Evolutionary conservation across 2,797 vertebrate genomes (phyloP), one percentile per base, ranked within the genome.

Genomic region (Leptodactylus fallax): DNA sequence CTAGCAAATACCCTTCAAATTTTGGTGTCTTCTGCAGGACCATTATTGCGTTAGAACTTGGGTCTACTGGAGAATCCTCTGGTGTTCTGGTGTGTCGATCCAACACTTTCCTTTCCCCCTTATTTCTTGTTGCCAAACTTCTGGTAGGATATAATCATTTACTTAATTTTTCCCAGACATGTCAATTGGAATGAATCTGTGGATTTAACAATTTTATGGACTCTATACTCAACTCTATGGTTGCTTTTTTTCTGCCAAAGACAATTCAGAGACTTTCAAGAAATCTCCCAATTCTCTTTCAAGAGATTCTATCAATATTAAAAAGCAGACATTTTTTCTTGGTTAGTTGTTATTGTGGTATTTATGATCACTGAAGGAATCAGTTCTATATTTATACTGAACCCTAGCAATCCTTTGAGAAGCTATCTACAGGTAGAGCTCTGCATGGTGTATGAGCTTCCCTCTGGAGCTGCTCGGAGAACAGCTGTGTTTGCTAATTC

Each of bases 401-500:
- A 36, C 25, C 27, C 23, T 3, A 71, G 67, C 36, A 27, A 71
- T 45, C 49, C 19, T 13, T 13, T 25, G 74, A 53, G 21, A 77
- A 14, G 11, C 12, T 13, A 13, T 56, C 16, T 51, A 56, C 23
- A 83, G 65, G 63, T 83, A 71, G 25, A 71, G 16, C 23, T 53
- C 76, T 71, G 51, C 72, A 53, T 80, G 65, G 12, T 16, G 45
- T n/a, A 63, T 74, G 55, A 63, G 21, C 17, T 87, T 58, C 80
- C 67, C 80, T 55, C 71, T 55, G 21, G 14, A 83, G 27, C 13
- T 79, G 27, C 11, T 79, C 49, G 71, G 19, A 71, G 49, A 79
- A 71, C 74, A 83, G 49, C 72, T 83, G 87, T 53, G 60, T 45
- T n/a, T 77, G 23, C 13, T 19, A 79, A 69, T 49, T 87, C 87